Base-by-base conservation (phyloP, 2,113 vertebrate genomes). In the Alexandromys fortis region DNA sequence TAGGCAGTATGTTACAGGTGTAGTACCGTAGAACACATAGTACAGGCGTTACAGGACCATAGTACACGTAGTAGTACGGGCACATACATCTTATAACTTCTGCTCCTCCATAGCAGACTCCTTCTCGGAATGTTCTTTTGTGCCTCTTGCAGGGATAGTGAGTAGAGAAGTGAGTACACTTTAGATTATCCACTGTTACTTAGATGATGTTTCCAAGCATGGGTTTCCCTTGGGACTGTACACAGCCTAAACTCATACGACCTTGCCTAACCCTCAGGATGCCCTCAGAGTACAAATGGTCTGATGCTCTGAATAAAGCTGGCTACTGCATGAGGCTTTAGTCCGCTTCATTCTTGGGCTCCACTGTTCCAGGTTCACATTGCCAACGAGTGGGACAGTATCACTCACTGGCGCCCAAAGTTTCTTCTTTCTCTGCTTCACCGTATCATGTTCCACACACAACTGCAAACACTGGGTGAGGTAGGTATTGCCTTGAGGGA, bases 401-500 rank as follows among this genome's bases (percentile, higher is more conserved):
- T 63, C 26, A 28, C 24, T 28, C n/a, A 26, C 9, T 42, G 2
- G 0, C 61, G 16, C 38, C 35, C 30, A 55, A 70, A 52, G 13
- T 96, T 65, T 13, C 85, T 92, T 24, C 28, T 83, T 30, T 16
- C 3, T 67, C 1, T 96, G 16, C 11, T 91, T 67, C 35, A 17
- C 28, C 13, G 2, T 55, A 45, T 61, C 63, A 3, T 38, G 75
- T 88, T n/a, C 81, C 22, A 13, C 2, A 28, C 30, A 92, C 65
- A 45, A 2, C 58, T 52, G 33, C 67, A 90, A 88, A 76, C 26
- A 35, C 92, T 49, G 7, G 76, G 10, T 17, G 92, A 77, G 76
- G 83, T 78, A 92, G 82, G 75, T 49, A 68, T 38, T 96, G 45
- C 70, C 22, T 85, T 96, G 77, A 70, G 30, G 30, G n/a, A 45